Conservation (phyloP, 2,113 vertebrate species). For the Scophthalmus maximus region DNA sequence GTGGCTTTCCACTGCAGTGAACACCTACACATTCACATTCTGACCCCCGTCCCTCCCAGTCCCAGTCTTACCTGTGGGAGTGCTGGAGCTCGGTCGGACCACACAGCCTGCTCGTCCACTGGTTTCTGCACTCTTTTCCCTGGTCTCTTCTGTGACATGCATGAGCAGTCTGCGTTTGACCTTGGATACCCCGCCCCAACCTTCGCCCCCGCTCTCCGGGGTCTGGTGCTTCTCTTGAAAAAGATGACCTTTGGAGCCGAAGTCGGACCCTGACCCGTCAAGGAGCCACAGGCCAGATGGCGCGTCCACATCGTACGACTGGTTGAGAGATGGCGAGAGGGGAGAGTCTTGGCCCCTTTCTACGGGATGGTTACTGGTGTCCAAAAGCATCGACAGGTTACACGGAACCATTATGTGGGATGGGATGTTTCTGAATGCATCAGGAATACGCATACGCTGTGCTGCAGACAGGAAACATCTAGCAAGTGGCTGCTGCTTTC, state of each 20-base stretch:
- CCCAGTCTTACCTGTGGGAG: conserved; percentile 67
- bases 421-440: conserved; percentile 51
- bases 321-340: conserved; percentile 60
- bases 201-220: conserved; percentile 54
- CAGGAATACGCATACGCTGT: conserved; percentile 58
- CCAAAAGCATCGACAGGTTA: conserved; percentile 27
- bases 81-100: conserved; percentile 46
- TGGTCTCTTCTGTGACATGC: conserved; percentile 50
- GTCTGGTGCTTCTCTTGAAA: conserved; percentile 60
- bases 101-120: not conserved
- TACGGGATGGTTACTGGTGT: conserved; percentile 45
- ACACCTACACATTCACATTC: not conserved
- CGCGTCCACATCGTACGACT: conserved; percentile 75
- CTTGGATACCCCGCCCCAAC: conserved; percentile 50
- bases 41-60: not conserved
- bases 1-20: too few species aligned
- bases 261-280: conserved; percentile 16
- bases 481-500: conserved; percentile 27
- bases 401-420: not conserved
- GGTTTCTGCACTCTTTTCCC: conserved; percentile 6
- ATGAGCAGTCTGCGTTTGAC: conserved; percentile 82
- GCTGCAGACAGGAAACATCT: conserved; percentile 44
- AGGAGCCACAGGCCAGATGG: conserved; percentile 75
- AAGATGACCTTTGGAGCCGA: not conserved
- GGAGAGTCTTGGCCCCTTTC: conserved; percentile 19